phyloP scores from a whole-genome alignment of 1,140 invertebrate genomes.

The Rhopalosiphum padi region DNA sequence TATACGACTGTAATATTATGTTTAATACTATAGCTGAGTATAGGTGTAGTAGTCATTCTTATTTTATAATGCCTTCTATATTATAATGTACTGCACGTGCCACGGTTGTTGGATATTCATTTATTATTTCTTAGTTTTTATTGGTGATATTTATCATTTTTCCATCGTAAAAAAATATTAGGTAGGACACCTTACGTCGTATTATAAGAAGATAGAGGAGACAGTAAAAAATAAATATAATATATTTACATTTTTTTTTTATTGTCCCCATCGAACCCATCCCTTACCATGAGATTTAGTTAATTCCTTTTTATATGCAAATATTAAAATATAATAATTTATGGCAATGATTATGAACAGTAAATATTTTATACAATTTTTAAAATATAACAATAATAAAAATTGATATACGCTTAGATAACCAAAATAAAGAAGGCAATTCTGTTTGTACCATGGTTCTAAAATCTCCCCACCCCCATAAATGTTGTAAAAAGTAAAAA shows the following conservation, averaged over 20 bases:
- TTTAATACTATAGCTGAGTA: too few relatives aligned
- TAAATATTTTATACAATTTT: too few relatives aligned
- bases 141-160: conserved; percentile 16
- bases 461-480: background rate
- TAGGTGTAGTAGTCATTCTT: background rate
- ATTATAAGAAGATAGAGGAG: background rate
- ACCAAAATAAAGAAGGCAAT: background rate
- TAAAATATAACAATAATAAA: background rate
- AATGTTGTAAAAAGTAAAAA: background rate
- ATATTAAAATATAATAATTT: background rate
- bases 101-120: background rate
- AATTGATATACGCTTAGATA: background rate
- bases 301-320: background rate
- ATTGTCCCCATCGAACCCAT: background rate
- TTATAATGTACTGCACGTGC: background rate
- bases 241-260: background rate
- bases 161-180: background rate
- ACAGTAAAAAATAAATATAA: background rate
- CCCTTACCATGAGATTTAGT: background rate
- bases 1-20: too few relatives aligned
- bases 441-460: background rate
- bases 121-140: conserved; percentile 32
- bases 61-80: background rate
- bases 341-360: too few relatives aligned
- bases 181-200: background rate